Evolutionary conservation across 2,888 invertebrate species (phyloP).

Genomic region (Tuta absoluta): DNA sequence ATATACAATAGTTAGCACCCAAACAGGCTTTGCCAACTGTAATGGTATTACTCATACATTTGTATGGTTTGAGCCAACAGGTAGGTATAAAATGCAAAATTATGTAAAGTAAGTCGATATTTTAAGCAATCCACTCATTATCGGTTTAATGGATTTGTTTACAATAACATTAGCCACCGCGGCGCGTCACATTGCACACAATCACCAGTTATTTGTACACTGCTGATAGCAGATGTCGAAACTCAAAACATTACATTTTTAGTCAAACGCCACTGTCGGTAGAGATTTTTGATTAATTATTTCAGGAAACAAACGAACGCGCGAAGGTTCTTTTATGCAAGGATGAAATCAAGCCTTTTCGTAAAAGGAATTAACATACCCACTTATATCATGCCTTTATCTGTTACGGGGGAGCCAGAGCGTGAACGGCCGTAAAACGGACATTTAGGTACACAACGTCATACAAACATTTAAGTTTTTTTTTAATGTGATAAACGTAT

Average conservation of each 20-base stretch:
- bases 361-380: too few relatives aligned
- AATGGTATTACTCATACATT: background rate
- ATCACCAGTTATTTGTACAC: conserved; percentile 7
- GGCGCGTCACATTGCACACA: conserved; percentile 22
- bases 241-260: conserved; percentile 15
- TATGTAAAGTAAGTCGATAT: conserved; percentile 19
- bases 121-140: conserved; percentile 24
- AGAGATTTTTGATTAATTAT: background rate
- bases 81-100: conserved; percentile 22
- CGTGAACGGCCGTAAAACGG: too few relatives aligned
- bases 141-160: conserved; percentile 25
- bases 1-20: background rate
- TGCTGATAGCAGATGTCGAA: conserved; percentile 14
- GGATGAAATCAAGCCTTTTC: too few relatives aligned
- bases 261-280: background rate
- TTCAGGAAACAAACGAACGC: background rate
- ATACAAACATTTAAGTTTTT: too few relatives aligned
- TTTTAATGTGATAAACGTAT: too few relatives aligned
- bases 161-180: conserved; percentile 22
- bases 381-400: too few relatives aligned
- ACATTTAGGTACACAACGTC: too few relatives aligned
- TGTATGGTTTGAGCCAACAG: conserved; percentile 12
- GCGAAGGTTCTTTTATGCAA: background rate
- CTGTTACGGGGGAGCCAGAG: too few relatives aligned
- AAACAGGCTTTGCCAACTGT: background rate